These are phyloP conservation scores for Hoplostethus mediterraneus DNA, from an alignment of 2,797 vertebrate species.

Conservation along the genomic window DNA sequence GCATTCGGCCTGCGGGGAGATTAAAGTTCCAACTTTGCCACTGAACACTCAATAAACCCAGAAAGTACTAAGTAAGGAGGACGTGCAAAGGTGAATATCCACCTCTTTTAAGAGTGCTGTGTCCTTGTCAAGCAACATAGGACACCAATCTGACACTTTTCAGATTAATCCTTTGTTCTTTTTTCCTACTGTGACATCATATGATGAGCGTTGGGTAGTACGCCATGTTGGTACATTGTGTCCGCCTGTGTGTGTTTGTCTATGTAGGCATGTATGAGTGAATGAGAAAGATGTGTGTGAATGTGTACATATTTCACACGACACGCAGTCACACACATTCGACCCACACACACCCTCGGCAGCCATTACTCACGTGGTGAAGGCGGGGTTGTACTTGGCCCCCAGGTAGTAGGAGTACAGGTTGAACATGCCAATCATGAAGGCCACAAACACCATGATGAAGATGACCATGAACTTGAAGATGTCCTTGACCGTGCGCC, in stretches of 20 bases:
- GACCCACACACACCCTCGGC: no score
- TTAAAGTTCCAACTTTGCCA: conserved; percentile 47
- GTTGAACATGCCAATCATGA: conserved; percentile 99
- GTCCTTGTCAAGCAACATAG: conserved; percentile 2
- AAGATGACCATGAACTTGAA: conserved; percentile 99
- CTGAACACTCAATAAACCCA: conserved; percentile 55
- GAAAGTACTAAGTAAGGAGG: conserved; percentile 33
- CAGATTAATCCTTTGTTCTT: not conserved
- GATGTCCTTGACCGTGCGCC: conserved; percentile 97
- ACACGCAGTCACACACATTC: conserved; percentile 12
- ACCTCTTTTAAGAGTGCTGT: not conserved
- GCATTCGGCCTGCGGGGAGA: conserved; percentile 27
- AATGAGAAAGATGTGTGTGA: not conserved
- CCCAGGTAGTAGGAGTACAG: conserved; percentile 98
- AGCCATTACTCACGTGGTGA: conserved; percentile 93
- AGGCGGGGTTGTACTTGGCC: conserved; percentile 97
- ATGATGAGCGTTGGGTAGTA: not conserved
- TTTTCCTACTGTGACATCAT: not conserved
- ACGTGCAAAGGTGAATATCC: conserved; percentile 6
- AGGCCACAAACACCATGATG: conserved; percentile 99
- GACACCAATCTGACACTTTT: conserved; percentile 9
- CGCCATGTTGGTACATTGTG: not conserved
- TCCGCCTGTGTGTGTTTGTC: not conserved
- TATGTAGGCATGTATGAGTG: not conserved
- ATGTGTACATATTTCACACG: not conserved